phyloP scores from a whole-genome alignment of 1,140 invertebrate genomes.

The Platyscapa corneri region DNA sequence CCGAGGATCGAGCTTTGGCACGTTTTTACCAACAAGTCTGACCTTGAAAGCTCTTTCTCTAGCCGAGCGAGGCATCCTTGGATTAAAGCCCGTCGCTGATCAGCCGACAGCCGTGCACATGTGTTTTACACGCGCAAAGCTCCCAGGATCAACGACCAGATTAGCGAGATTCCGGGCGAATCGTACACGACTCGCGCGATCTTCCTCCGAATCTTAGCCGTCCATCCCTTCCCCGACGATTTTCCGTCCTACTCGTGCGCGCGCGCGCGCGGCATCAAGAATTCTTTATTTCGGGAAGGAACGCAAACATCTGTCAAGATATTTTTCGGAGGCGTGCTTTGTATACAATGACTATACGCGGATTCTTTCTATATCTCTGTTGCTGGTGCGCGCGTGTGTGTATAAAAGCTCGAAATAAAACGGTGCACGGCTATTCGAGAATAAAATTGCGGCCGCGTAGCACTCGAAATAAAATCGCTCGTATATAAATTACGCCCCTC shows the following conservation, averaged over 20 bases:
- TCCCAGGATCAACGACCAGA: slow-evolving; percentile 59
- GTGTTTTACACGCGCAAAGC: background rate
- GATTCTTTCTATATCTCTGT: slow-evolving; percentile 8
- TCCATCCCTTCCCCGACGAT: background rate
- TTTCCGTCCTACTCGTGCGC: background rate
- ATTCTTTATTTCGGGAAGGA: slow-evolving; percentile 59
- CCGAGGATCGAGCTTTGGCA: no score
- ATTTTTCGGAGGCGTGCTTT: slow-evolving; percentile 51
- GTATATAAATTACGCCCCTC: slow-evolving; percentile 30
- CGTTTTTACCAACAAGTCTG: background rate
- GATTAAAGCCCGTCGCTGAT: no score
- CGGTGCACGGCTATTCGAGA: slow-evolving; percentile 43
- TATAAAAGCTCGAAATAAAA: slow-evolving; percentile 55
- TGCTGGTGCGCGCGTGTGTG: background rate
- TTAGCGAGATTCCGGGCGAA: slow-evolving; percentile 3
- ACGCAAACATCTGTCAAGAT: slow-evolving; percentile 57
- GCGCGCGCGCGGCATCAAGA: slow-evolving; percentile 25
- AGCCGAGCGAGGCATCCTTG: no score
- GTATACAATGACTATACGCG: slow-evolving; percentile 45
- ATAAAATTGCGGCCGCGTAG: slow-evolving; percentile 25
- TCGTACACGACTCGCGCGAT: background rate
- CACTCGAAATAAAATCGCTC: slow-evolving; percentile 33
- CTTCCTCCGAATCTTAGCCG: background rate
- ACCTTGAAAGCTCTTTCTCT: background rate
- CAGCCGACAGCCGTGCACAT: no score